Percentiles rank a stretch among this genome's conserved stretches.
These are phyloP conservation scores for Aphrophora alni DNA, from an alignment of 2,888 invertebrate genomes.

Conservation along the genomic window DNA sequence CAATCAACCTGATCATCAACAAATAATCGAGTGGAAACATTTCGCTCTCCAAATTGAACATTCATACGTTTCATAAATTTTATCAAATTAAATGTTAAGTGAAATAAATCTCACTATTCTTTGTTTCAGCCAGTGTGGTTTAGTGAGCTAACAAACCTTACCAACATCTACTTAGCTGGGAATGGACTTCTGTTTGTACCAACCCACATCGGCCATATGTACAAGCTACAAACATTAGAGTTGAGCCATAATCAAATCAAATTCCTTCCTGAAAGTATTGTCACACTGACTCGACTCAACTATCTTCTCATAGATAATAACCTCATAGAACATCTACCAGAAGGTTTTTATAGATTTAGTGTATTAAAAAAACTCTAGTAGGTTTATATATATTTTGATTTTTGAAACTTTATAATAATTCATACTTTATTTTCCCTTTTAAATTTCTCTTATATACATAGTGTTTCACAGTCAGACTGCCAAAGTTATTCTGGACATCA, in stretches of 20 bases:
- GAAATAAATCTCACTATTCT: no score
- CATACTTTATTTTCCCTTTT: no score
- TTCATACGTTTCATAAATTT: no score
- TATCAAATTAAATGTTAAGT: no score
- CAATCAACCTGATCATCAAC: no score
- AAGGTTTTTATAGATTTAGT: constrained; percentile 2
- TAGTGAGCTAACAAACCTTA: constrained; percentile 16
- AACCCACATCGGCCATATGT: neutral
- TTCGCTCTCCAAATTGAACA: no score
- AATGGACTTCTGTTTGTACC: neutral
- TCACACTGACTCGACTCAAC: neutral
- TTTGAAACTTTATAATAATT: no score
- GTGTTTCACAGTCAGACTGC: no score
- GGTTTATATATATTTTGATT: neutral
- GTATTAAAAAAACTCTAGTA: neutral
- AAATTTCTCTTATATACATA: no score
- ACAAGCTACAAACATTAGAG: neutral
- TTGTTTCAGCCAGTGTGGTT: constrained; percentile 31
- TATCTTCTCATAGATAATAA: neutral
- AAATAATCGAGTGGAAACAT: no score
- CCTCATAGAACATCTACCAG: neutral
- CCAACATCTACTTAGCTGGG: constrained; percentile 29
- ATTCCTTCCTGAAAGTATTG: neutral
- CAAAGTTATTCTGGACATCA: no score
- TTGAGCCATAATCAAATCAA: neutral